phyloP scores from a whole-genome alignment of 2,113 vertebrate genomes.

The Centropristis striata region DNA sequence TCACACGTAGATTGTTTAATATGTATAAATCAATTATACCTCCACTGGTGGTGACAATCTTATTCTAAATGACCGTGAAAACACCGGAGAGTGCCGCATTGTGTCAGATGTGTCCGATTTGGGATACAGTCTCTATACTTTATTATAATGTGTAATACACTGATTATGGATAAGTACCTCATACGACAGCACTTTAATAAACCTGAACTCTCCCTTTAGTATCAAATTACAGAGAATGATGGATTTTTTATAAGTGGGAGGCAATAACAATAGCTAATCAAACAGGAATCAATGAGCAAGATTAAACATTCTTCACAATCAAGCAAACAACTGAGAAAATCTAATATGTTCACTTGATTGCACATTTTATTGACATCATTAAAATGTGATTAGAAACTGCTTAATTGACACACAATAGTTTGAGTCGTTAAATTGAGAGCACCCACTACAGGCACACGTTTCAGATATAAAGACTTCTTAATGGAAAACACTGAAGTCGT shows the following conservation, averaged over 20 bases:
- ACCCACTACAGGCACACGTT: slow-evolving; percentile 4
- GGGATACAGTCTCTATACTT: too few species aligned
- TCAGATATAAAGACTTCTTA: slow-evolving; percentile 3
- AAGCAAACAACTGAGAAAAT: slow-evolving; percentile 39
- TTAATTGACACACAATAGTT: slow-evolving; percentile 17
- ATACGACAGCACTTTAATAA: too few species aligned
- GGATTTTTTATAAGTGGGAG: slow-evolving; percentile 6
- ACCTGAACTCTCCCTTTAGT: background rate
- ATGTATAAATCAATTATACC: too few species aligned
- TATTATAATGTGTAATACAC: too few species aligned
- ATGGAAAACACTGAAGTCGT: background rate
- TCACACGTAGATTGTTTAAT: too few species aligned
- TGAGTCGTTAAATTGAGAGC: slow-evolving; percentile 28
- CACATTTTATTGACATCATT: slow-evolving; percentile 57
- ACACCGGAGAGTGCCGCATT: too few species aligned
- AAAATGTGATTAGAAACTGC: slow-evolving; percentile 52
- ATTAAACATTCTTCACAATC: slow-evolving; percentile 41
- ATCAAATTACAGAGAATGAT: slow-evolving; percentile 28
- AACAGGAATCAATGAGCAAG: background rate
- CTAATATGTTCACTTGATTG: slow-evolving; percentile 50
- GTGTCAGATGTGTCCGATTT: too few species aligned
- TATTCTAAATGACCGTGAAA: too few species aligned
- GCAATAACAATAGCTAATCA: slow-evolving; percentile 46
- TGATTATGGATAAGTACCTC: too few species aligned
- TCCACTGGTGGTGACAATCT: too few species aligned